These are phyloP conservation scores for Aporrectodea caliginosa DNA, from an alignment of 1,140 invertebrate genomes.

Conservation along the genomic window DNA sequence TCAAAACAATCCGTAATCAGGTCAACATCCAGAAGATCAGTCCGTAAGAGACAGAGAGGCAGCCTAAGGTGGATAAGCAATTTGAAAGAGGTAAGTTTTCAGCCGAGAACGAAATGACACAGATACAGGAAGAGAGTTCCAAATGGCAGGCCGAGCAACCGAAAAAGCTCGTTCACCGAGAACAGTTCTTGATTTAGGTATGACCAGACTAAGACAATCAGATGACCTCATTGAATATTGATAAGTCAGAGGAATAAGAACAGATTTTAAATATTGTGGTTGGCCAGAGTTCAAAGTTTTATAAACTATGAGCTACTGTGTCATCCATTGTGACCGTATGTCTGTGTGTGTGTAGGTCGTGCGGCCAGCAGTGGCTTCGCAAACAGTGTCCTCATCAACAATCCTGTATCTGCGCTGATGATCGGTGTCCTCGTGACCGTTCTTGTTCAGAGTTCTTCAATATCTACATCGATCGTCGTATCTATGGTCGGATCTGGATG, in stretches of 20 bases:
- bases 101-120: no score
- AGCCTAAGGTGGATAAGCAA: no score
- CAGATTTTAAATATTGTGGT: neutral
- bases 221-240: neutral
- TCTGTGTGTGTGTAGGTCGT: constrained; percentile 26
- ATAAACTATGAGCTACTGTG: neutral
- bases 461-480: constrained; percentile 63
- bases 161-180: no score
- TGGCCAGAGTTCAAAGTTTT: no score
- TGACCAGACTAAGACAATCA: neutral
- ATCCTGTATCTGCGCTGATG: constrained; percentile 61
- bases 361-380: constrained; percentile 50
- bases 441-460: constrained; percentile 63
- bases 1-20: no score
- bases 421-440: constrained; percentile 64
- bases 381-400: constrained; percentile 56
- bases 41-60: no score
- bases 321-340: neutral
- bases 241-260: neutral
- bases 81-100: no score
- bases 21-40: no score
- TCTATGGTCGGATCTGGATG: constrained; percentile 61
- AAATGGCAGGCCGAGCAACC: no score
- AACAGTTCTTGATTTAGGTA: no score
- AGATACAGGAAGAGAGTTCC: no score